Evolutionary conservation across 2,888 invertebrate genomes (phyloP).

Genomic region (Mesorhabditis sp.): DNA sequence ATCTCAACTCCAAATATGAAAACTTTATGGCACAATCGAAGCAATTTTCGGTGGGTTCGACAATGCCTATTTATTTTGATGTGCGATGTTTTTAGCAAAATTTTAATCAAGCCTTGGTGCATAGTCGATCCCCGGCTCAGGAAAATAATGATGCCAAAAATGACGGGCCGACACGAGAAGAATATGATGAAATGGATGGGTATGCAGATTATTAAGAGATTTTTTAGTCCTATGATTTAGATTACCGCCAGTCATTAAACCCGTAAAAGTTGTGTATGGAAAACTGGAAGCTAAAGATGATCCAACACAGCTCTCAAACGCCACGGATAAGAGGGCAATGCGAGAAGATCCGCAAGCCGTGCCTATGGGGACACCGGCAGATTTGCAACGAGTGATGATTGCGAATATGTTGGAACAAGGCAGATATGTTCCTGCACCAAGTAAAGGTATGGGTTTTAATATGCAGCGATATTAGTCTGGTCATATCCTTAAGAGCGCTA

Average conservation of each 20-base stretch:
- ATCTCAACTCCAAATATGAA: not conserved
- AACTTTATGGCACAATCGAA: not conserved
- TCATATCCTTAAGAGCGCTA: too few relatives aligned
- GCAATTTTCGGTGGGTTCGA: not conserved
- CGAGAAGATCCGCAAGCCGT: not conserved
- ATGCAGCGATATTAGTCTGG: too few relatives aligned
- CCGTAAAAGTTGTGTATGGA: not conserved
- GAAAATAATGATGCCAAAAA: not conserved
- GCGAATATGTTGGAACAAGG: not conserved
- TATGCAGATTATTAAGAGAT: not conserved
- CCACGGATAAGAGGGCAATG: not conserved
- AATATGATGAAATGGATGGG: conserved; percentile 4
- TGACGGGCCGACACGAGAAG: not conserved
- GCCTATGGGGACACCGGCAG: not conserved
- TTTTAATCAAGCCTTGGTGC: not conserved
- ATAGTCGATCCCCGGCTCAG: not conserved
- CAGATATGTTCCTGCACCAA: not conserved
- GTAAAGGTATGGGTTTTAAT: not conserved
- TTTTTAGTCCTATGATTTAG: not conserved
- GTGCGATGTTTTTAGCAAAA: not conserved
- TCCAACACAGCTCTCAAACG: not conserved
- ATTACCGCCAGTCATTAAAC: not conserved
- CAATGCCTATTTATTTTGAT: not conserved
- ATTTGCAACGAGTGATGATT: not conserved
- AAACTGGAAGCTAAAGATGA: not conserved